Evolutionary conservation across 2,113 vertebrate genomes (phyloP).

Genomic region (Larimichthys crocea): DNA sequence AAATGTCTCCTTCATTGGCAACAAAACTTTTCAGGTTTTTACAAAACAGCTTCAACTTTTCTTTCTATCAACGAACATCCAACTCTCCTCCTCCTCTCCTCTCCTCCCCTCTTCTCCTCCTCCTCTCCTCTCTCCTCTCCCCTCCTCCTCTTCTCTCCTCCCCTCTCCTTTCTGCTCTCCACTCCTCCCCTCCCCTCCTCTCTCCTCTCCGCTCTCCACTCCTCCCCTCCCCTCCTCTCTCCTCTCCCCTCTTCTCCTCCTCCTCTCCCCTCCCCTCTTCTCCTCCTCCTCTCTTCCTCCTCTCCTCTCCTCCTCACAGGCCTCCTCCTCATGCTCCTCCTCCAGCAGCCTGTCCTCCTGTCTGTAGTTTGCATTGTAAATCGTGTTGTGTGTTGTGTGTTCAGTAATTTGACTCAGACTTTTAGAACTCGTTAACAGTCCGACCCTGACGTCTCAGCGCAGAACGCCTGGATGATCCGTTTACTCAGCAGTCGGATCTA

Average conservation of each 20-base stretch:
- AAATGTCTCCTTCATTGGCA: too few species aligned
- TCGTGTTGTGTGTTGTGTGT: too few species aligned
- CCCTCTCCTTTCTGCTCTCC: neutral
- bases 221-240: neutral
- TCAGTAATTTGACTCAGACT: too few species aligned
- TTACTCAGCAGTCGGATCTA: too few species aligned
- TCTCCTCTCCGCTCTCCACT: too few species aligned
- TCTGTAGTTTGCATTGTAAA: slow-evolving; percentile 30
- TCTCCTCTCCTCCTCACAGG: slow-evolving; percentile 35
- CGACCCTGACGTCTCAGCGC: too few species aligned
- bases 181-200: neutral
- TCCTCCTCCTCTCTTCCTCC: neutral
- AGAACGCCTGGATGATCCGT: too few species aligned
- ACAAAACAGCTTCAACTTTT: slow-evolving; percentile 19
- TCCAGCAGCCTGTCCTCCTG: slow-evolving; percentile 6
- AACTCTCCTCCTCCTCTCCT: too few species aligned
- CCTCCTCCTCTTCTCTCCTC: neutral
- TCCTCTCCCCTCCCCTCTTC: neutral
- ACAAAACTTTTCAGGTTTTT: slow-evolving; percentile 19
- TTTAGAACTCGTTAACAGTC: too few species aligned
- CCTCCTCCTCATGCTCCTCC: slow-evolving; percentile 46
- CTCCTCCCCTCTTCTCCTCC: too few species aligned
- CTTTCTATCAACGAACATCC: slow-evolving; percentile 16
- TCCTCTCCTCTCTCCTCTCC: too few species aligned
- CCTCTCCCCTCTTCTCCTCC: neutral